These are phyloP conservation scores for Gadus chalcogrammus DNA, from an alignment of 2,113 vertebrate genomes.

Conservation along the genomic window DNA sequence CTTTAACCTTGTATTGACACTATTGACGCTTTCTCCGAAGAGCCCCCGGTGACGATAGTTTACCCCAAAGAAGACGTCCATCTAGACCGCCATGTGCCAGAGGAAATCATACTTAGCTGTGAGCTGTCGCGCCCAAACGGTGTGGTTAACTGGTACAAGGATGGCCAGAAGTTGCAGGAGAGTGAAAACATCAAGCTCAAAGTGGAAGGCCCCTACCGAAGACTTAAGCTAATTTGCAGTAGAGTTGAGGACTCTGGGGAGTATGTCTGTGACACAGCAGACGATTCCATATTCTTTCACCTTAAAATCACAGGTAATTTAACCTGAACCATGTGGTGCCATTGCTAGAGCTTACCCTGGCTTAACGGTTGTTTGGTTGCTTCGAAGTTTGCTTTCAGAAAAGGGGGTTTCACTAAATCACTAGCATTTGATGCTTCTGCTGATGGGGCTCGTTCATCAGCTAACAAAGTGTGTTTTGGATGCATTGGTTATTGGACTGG, in stretches of 20 bases:
- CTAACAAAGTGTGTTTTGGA: too few relatives aligned
- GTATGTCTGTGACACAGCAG: constrained; percentile 85
- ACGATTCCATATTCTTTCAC: constrained; percentile 86
- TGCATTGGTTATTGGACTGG: too few relatives aligned
- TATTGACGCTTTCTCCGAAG: constrained; percentile 57
- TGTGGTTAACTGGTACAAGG: constrained; percentile 84
- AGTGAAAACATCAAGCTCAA: constrained; percentile 76
- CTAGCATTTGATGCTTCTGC: too few relatives aligned
- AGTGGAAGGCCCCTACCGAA: constrained; percentile 71
- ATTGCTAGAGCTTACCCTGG: too few relatives aligned
- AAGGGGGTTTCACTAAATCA: too few relatives aligned
- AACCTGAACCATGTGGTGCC: too few relatives aligned
- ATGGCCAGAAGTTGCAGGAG: constrained; percentile 81
- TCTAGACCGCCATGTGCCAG: constrained; percentile 74
- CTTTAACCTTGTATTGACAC: too few relatives aligned
- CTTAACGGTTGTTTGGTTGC: too few relatives aligned
- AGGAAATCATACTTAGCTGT: constrained; percentile 85
- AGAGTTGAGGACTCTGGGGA: constrained; percentile 80
- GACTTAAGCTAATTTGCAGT: constrained; percentile 77
- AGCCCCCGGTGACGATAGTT: constrained; percentile 81
- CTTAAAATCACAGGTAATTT: constrained; percentile 83
- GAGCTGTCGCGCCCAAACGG: constrained; percentile 77
- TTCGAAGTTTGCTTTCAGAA: too few relatives aligned
- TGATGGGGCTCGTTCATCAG: too few relatives aligned
- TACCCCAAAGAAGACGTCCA: constrained; percentile 80